phyloP scores from a whole-genome alignment of 2,888 invertebrate species.

The Fragum sueziense region DNA sequence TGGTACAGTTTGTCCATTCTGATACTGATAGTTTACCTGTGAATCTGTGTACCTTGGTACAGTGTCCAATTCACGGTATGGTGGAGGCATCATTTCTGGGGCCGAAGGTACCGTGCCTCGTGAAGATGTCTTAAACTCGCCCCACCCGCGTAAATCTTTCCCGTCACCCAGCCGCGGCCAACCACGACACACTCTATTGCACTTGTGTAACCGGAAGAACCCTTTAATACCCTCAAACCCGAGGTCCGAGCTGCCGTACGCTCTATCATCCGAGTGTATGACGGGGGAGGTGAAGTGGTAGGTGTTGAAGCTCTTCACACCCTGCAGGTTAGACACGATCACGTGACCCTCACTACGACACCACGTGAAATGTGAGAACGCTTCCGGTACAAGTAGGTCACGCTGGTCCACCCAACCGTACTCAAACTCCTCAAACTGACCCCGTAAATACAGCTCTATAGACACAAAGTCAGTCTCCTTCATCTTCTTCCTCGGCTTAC shows the following conservation, averaged over 20 bases:
- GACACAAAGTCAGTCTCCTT: slow-evolving; percentile 66
- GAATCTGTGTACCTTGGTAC: not conserved
- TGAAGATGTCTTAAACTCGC: slow-evolving; percentile 25
- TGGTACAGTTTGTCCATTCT: not conserved
- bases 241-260: slow-evolving; percentile 62
- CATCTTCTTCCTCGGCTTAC: slow-evolving; percentile 63
- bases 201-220: slow-evolving; percentile 70
- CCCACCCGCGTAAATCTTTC: slow-evolving; percentile 43
- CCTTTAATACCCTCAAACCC: slow-evolving; percentile 68
- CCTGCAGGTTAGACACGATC: slow-evolving; percentile 69
- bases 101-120: slow-evolving; percentile 30
- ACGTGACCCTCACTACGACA: slow-evolving; percentile 64
- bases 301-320: slow-evolving; percentile 54
- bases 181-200: slow-evolving; percentile 64
- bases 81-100: slow-evolving; percentile 29
- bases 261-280: slow-evolving; percentile 64
- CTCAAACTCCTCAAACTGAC: slow-evolving; percentile 64
- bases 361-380: slow-evolving; percentile 72
- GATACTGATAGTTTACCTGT: not conserved
- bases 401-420: slow-evolving; percentile 50
- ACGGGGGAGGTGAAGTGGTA: slow-evolving; percentile 68
- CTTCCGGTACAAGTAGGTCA: slow-evolving; percentile 61
- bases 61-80: slow-evolving; percentile 27
- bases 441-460: slow-evolving; percentile 66
- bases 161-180: slow-evolving; percentile 63